Evolutionary conservation across 1,140 invertebrate species (phyloP).

Genomic region (Hylyphantes graminicola): DNA sequence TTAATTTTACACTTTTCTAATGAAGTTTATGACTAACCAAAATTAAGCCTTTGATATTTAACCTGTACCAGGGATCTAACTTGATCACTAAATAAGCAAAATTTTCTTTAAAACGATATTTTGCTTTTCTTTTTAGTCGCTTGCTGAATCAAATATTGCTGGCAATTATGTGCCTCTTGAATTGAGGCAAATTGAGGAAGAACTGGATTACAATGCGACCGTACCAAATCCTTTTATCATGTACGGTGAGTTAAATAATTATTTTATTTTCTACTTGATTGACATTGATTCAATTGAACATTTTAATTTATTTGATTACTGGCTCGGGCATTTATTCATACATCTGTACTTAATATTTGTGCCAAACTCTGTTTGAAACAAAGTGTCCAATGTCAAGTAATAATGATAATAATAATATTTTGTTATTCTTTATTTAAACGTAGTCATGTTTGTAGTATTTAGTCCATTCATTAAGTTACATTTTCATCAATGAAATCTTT

Average conservation of each 20-base stretch:
- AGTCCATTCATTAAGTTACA: not conserved
- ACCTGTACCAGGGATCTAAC: no score
- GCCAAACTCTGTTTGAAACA: not conserved
- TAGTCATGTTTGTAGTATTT: not conserved
- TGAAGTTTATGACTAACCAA: no score
- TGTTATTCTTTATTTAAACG: not conserved
- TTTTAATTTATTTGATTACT: constrained; percentile 2
- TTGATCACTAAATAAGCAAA: no score
- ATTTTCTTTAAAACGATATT: not conserved
- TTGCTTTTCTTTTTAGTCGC: constrained; percentile 29
- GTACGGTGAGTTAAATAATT: constrained; percentile 48
- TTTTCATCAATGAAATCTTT: not conserved
- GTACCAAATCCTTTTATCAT: constrained; percentile 58
- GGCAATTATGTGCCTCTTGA: constrained; percentile 46
- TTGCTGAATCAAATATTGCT: constrained; percentile 51
- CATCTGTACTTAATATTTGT: not conserved
- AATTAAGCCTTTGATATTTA: no score
- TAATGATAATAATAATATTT: no score
- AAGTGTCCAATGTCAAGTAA: not conserved
- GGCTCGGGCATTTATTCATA: not conserved
- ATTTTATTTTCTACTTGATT: not conserved
- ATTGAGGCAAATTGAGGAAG: constrained; percentile 37
- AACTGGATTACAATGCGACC: constrained; percentile 50
- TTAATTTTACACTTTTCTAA: no score
- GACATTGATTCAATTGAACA: not conserved